phyloP scores from a whole-genome alignment of 2,888 invertebrate species.

The Meiosimyza platycephala region DNA sequence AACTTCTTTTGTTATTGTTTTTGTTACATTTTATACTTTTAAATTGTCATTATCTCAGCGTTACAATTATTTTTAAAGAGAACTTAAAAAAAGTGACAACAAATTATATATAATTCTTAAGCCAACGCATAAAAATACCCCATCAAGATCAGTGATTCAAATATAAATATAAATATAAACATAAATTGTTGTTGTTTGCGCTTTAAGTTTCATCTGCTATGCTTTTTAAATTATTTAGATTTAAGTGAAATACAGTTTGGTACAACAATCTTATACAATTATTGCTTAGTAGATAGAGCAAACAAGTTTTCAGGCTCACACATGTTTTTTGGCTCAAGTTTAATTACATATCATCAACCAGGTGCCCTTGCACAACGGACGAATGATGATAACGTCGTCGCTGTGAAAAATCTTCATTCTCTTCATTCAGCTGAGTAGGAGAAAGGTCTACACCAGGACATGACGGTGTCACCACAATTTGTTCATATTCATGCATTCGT shows the following conservation, averaged over 20 bases:
- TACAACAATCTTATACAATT: constrained; percentile 10
- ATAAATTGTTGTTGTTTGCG: constrained; percentile 18
- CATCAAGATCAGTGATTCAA: not conserved
- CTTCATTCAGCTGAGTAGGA: constrained; percentile 91
- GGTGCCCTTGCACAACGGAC: constrained; percentile 75
- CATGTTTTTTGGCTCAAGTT: not conserved
- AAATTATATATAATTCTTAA: not conserved
- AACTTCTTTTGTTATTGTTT: not conserved
- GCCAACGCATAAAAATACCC: not conserved
- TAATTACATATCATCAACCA: constrained; percentile 60
- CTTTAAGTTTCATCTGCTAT: not conserved
- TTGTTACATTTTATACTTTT: constrained; percentile 6
- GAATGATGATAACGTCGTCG: constrained; percentile 94
- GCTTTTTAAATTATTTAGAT: constrained; percentile 6
- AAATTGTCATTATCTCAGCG: constrained; percentile 15
- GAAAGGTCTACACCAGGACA: constrained; percentile 83
- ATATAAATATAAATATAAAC: constrained; percentile 19
- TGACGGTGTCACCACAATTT: constrained; percentile 85
- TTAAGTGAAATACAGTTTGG: not conserved
- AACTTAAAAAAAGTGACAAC: not conserved
- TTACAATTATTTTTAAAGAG: constrained; percentile 1
- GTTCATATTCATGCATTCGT: constrained; percentile 84
- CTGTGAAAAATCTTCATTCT: constrained; percentile 94
- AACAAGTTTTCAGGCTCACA: not conserved
- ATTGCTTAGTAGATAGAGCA: constrained; percentile 21